Base-by-base conservation (phyloP, 1,140 invertebrate genomes). In the Drosophila sucinea region DNA sequence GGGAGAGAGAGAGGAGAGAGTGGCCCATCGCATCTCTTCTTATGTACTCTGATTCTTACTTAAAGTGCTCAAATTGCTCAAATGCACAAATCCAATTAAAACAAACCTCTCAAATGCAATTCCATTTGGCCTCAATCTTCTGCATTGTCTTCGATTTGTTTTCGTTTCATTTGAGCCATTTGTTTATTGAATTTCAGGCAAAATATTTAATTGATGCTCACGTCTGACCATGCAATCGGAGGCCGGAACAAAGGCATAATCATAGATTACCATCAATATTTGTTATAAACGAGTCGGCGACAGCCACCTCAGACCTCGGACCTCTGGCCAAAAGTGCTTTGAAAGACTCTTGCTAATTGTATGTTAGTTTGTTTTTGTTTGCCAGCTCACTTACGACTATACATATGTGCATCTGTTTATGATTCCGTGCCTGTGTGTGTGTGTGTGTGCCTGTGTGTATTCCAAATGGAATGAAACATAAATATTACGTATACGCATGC, bases 211-310 rank as follows among this genome's bases (percentile, higher is more conserved):
- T 84, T 83, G 84, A 76, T 75, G 56, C 70, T 71, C 64, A 70
- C 65, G 63, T 79, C 84, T 75, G 72, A 41, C 57, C 73, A 38
- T 38, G 77, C 80, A 74, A 78, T 80, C 51, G 60, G 57, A 69
- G 62, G 55, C 58, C 47, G 62, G 70, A 51, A 51, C 67, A 60
- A 68, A 62, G 57, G 63, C 67, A 62, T 73, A 80, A 74, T 67
- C 74, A 67, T 71, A 69, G 84, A 89, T 89, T 89, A 89, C 70
- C 77, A 87, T 72, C 72, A 89, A 70, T 77, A 80, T 90, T 84
- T 89, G 77, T 87, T 78, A 84, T 84, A 78, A 77, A 70, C 75
- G 25, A 27, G 44, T 47, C 44, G 44, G 17, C 1, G 17, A 6
- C 17, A 25, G 44, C 23, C 2, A 8, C 6, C 7, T 6, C 33